These are phyloP conservation scores for Chelon auratus DNA, from an alignment of 2,797 vertebrate genomes.

Conservation along the genomic window DNA sequence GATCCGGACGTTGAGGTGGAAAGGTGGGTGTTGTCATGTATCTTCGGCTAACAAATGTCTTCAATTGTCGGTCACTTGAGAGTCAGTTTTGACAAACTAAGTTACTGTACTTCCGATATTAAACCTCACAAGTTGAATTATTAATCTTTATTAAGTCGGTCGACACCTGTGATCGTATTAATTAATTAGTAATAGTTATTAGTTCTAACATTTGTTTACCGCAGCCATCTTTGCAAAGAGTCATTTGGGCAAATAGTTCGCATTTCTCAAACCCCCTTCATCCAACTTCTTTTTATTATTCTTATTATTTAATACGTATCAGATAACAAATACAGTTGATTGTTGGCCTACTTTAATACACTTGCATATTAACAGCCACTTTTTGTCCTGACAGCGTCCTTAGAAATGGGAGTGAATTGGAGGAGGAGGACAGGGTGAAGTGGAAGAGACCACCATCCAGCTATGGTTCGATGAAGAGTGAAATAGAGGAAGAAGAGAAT, in stretches of 20 bases:
- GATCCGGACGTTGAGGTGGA: slow-evolving; percentile 54
- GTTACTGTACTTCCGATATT: too few relatives aligned
- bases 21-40: slow-evolving; percentile 42
- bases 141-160: neutral
- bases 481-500: slow-evolving; percentile 51
- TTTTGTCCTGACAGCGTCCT: neutral
- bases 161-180: neutral
- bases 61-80: too few relatives aligned
- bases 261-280: neutral
- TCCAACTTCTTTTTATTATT: too few relatives aligned
- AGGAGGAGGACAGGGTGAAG: slow-evolving; percentile 32
- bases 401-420: neutral
- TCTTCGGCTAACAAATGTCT: neutral
- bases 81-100: neutral
- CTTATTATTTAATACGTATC: too few relatives aligned
- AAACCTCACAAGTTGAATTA: neutral
- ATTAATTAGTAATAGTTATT: neutral
- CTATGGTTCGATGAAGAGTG: slow-evolving; percentile 87
- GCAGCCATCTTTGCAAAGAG: neutral
- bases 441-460: slow-evolving; percentile 77
- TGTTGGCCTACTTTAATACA: too few relatives aligned
- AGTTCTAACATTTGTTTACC: neutral
- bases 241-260: neutral
- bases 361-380: neutral
- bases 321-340: too few relatives aligned